Conservation (phyloP, 2,888 invertebrate species). For the Thelaira solivaga region DNA sequence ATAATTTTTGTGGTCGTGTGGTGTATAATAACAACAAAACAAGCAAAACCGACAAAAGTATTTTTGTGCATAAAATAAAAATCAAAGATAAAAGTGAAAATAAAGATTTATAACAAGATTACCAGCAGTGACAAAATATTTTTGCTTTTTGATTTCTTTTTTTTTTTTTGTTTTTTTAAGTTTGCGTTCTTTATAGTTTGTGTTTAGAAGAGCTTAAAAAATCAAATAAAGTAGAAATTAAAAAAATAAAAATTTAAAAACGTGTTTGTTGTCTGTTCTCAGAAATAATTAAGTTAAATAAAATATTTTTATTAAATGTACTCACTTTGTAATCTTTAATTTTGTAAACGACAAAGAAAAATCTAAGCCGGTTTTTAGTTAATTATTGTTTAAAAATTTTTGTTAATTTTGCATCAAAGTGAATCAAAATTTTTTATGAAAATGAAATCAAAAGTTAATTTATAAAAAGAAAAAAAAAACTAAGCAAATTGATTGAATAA, state of each 20-base stretch:
- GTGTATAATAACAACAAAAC: slow-evolving; percentile 26
- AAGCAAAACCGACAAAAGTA: background rate
- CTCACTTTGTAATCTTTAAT: background rate
- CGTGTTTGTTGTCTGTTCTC: background rate
- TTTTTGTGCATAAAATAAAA: slow-evolving; percentile 29
- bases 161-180: background rate
- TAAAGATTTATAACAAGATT: slow-evolving; percentile 14
- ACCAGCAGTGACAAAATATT: slow-evolving; percentile 35
- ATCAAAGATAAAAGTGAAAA: slow-evolving; percentile 7
- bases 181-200: background rate
- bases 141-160: background rate
- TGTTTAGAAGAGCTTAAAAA: slow-evolving; percentile 24
- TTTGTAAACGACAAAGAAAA: background rate
- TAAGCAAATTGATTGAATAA: slow-evolving; percentile 44
- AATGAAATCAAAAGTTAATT: background rate
- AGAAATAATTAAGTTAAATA: slow-evolving; percentile 30
- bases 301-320: slow-evolving; percentile 6
- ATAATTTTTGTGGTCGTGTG: slow-evolving; percentile 50
- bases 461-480: slow-evolving; percentile 19
- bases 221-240: slow-evolving; percentile 10
- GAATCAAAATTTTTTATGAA: background rate
- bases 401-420: background rate
- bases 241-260: background rate
- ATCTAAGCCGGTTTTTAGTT: slow-evolving; percentile 13
- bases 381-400: background rate